These are phyloP conservation scores for Ctenomys sociabilis DNA, from an alignment of 2,113 vertebrate genomes.

Conservation along the genomic window DNA sequence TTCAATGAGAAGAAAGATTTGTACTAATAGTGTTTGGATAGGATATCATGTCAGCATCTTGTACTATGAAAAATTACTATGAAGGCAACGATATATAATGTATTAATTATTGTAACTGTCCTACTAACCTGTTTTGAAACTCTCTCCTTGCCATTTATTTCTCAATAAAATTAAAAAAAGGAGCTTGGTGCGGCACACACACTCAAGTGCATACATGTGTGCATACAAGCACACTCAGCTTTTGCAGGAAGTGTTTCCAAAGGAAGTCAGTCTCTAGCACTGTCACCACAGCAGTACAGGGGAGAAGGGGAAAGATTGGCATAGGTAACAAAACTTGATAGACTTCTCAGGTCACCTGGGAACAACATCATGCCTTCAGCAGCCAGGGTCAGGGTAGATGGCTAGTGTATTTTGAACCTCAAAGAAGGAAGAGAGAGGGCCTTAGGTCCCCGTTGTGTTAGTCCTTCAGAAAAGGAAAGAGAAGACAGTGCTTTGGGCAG, in stretches of 20 bases:
- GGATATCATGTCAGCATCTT: too few species aligned
- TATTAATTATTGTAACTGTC: too few species aligned
- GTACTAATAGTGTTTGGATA: too few species aligned
- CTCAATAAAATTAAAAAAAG: too few species aligned
- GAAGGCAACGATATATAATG: too few species aligned
- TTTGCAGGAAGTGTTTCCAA: background rate
- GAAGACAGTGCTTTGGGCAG: fast-evolving
- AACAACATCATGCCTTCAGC: too few species aligned
- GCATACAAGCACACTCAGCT: too few species aligned
- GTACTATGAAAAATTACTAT: too few species aligned
- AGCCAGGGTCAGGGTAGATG: background rate
- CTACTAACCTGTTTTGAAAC: too few species aligned
- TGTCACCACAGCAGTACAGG: background rate
- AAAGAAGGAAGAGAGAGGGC: background rate
- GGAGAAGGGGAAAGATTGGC: background rate
- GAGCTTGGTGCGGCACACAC: background rate
- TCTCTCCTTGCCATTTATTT: too few species aligned
- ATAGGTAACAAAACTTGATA: background rate
- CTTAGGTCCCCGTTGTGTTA: background rate
- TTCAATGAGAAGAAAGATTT: too few species aligned
- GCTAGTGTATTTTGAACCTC: background rate
- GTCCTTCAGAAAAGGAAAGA: background rate
- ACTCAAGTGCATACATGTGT: too few species aligned
- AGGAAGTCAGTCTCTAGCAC: background rate
- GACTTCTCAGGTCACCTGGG: background rate